Evolutionary conservation across 2,113 vertebrate genomes (phyloP), one percentile per base, ranked within the genome.

Genomic region (Cebidichthys violaceus): DNA sequence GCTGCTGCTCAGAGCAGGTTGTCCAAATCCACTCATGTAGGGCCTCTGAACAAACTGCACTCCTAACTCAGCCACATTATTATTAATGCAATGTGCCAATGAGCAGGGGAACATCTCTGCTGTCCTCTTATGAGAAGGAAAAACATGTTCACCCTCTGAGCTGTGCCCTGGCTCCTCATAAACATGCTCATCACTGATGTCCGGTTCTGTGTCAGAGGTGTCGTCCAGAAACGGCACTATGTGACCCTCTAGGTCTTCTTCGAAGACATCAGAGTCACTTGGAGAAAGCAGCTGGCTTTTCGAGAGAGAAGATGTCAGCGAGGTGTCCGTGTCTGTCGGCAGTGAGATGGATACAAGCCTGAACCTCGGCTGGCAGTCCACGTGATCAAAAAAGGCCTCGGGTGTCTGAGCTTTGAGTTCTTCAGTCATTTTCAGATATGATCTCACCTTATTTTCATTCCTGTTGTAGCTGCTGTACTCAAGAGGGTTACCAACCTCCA

Each of bases 31-130:
- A 70, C 91, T 89, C 31, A 45, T 68, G 77, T 86, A 93, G 64
- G 89, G 75, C 39, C 83, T 85, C 17, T 83, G 88, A 62, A 79
- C 35, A 0, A 84, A 87, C 77, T 96, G 96, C 60, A 92, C 86
- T 13, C 95, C 96, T 1, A 94, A 95, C 84, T 97, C 96, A 57
- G 95, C 94, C 61, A 96, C 94, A 3, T 84, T 94, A 61, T 95
- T 95, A 0, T 95, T 67, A 33, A 71, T 47, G 86, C 64, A 95
- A 86, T 92, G 96, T 6, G 96, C 97, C 31, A 96, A 92, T 0
- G 97, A 96, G 74, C 94, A 87, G 61, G 95, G 94, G 79, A 95
- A 95, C 2, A 90, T 89, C 59, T 95, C 93, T 20, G 90, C 60
- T 43, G 76, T 91, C 87, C 93, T 97, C 81, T 77, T 90, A 79